Evolutionary conservation across 2,888 invertebrate species (phyloP).

Genomic region (Dromius quadrimaculatus): DNA sequence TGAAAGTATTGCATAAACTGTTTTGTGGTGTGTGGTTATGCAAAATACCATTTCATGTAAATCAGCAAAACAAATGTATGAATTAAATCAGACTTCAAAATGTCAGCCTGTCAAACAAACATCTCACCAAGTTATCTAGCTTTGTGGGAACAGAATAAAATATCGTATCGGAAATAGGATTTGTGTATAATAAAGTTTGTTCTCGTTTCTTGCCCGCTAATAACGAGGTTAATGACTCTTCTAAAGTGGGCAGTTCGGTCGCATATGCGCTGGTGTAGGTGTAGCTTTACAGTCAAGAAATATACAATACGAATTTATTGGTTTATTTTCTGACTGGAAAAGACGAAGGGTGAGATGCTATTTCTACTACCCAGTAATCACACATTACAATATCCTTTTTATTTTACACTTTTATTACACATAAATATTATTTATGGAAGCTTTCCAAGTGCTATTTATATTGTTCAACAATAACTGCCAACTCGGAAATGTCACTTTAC

Average conservation of each 20-base stretch:
- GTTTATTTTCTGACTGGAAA: constrained; percentile 18
- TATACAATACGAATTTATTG: constrained; percentile 18
- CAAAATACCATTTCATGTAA: not conserved
- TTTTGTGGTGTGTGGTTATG: not conserved
- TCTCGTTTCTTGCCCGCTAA: constrained; percentile 40
- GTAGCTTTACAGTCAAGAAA: constrained; percentile 15
- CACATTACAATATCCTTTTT: not conserved
- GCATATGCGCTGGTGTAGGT: constrained; percentile 35
- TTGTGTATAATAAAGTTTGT: constrained; percentile 46
- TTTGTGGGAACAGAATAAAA: constrained; percentile 30
- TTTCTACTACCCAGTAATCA: not conserved
- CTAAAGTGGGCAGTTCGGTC: constrained; percentile 31
- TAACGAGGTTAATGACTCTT: constrained; percentile 48
- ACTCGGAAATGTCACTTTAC: too few species aligned
- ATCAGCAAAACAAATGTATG: not conserved
- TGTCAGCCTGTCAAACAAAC: constrained; percentile 10
- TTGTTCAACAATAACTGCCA: not conserved
- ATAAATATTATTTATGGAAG: constrained; percentile 6
- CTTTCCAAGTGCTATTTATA: too few species aligned
- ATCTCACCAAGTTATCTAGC: constrained; percentile 14
- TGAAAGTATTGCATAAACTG: too few species aligned
- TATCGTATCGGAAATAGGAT: constrained; percentile 43
- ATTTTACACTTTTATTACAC: not conserved
- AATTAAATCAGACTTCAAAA: not conserved
- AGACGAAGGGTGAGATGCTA: not conserved